Evolutionary conservation across 2,888 invertebrate genomes (phyloP).

Genomic region (Anoncus sp.): DNA sequence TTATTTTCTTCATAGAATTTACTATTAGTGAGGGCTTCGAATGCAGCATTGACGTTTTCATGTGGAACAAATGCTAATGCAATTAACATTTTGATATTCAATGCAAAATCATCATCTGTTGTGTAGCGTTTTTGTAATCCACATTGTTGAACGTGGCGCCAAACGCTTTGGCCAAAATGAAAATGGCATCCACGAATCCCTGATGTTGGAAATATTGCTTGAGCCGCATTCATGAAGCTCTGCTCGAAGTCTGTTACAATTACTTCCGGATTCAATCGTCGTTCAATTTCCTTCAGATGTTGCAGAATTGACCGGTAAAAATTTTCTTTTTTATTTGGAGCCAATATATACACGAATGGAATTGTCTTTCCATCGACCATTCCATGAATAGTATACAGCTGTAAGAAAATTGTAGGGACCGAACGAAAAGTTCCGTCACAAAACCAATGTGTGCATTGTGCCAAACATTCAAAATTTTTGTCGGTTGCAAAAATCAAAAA

Average conservation of each 20-base stretch:
- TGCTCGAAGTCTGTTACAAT: constrained; percentile 18
- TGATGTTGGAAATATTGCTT: constrained; percentile 4
- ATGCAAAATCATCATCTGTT: constrained; percentile 15
- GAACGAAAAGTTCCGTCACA: constrained; percentile 48
- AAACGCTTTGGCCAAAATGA: constrained; percentile 21
- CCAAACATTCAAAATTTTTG: constrained; percentile 20
- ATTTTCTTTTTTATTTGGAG: constrained; percentile 7
- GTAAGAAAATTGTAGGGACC: constrained; percentile 49
- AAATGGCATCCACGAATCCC: constrained; percentile 13
- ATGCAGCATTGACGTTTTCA: constrained; percentile 6
- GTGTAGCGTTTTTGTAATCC: constrained; percentile 16
- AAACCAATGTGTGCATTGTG: constrained; percentile 43
- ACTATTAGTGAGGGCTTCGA: constrained; percentile 14
- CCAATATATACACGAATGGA: constrained; percentile 52
- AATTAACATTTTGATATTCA: constrained; percentile 27
- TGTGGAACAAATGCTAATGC: too few relatives aligned
- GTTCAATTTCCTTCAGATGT: constrained; percentile 11
- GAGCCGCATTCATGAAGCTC: constrained; percentile 21
- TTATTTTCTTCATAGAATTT: constrained; percentile 17
- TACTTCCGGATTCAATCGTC: constrained; percentile 11
- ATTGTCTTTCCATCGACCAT: constrained; percentile 27
- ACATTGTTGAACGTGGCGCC: constrained; percentile 18
- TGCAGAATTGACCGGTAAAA: background rate
- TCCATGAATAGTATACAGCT: constrained; percentile 37
- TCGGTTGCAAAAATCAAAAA: constrained; percentile 27